These are phyloP conservation scores for Lithophane ornitopus DNA, from an alignment of 2,888 invertebrate species.

Conservation along the genomic window DNA sequence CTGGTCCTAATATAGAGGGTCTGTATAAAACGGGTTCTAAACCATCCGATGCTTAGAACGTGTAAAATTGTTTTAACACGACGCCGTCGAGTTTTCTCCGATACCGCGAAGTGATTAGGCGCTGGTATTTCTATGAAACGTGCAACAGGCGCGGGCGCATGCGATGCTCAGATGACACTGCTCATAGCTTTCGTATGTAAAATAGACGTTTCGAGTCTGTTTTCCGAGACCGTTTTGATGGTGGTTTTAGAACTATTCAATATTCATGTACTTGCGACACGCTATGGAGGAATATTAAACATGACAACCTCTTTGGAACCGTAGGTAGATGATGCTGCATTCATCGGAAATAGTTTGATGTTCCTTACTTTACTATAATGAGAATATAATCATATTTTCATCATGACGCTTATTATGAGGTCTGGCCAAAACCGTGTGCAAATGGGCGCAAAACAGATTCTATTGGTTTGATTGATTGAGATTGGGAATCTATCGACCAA, in stretches of 20 bases:
- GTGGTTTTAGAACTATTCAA: constrained; percentile 39
- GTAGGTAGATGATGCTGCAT: constrained; percentile 22
- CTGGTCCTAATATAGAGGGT: constrained; percentile 45
- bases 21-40: constrained; percentile 53
- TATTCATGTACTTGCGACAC: constrained; percentile 52
- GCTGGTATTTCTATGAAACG: constrained; percentile 61
- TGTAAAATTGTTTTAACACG: constrained; percentile 67
- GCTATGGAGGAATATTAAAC: constrained; percentile 45
- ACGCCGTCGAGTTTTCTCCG: constrained; percentile 57
- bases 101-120: constrained; percentile 68
- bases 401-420: constrained; percentile 22
- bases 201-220: constrained; percentile 39
- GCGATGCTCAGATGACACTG: constrained; percentile 56
- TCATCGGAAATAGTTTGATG: constrained; percentile 19
- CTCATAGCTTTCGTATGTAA: constrained; percentile 57
- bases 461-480: too few species aligned
- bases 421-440: constrained; percentile 21
- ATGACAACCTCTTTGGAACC: constrained; percentile 15
- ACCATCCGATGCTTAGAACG: constrained; percentile 48
- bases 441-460: constrained; percentile 21
- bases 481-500: neutral
- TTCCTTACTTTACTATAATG: constrained; percentile 25
- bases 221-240: constrained; percentile 46
- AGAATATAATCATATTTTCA: constrained; percentile 28
- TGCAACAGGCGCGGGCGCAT: constrained; percentile 41